Base-by-base conservation (phyloP, 2,113 vertebrate genomes). In the Megaceryle maxima region DNA sequence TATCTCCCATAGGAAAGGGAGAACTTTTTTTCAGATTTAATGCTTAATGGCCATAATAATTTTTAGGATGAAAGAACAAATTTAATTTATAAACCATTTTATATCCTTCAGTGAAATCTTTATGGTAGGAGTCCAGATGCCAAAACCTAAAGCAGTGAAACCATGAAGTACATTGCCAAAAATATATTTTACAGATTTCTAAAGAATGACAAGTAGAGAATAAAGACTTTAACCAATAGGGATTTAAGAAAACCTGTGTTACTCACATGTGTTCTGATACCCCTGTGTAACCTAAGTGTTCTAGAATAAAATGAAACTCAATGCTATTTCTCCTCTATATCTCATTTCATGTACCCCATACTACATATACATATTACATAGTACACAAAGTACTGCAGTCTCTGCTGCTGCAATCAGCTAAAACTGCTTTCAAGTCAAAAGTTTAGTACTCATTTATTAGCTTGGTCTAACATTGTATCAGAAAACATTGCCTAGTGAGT, bases 321-420 rank as follows among this genome's bases (percentile, higher is more conserved):
- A 8, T 56, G 13, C 3, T 67, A 31, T 68, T 86, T 85, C n/a
- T 55, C 50, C 35, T 74, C 48, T 81, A 6, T 44, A 19, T 64
- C 11, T 72, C 21, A 41, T 77, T 80, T 92, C 21, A 29, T 41
- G 12, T n/a, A 50, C 16, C 10, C 43, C 11, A 3, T 63, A 28
- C 24, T 39, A 14, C 1, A 1, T 7, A 86, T 17, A 11, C 6
- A 8, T 26, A 24, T 28, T 39, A 14, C 1, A 1, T 5, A 86
- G 29, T 33, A 75, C 35, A 83, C 6, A 4, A 26, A 43, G n/a
- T 62, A 55, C 69, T 75, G 29, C 35, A 67, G n/a, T 41, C 28
- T 70, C 51, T 92, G 60, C 51, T 67, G 8, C 12, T 92, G 39
- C 48, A 82, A 11, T 57, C 20, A 57, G n/a, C 25, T 72, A 64